Base-by-base conservation (phyloP, 2,888 invertebrate genomes). In the Electrophaes corylata region DNA sequence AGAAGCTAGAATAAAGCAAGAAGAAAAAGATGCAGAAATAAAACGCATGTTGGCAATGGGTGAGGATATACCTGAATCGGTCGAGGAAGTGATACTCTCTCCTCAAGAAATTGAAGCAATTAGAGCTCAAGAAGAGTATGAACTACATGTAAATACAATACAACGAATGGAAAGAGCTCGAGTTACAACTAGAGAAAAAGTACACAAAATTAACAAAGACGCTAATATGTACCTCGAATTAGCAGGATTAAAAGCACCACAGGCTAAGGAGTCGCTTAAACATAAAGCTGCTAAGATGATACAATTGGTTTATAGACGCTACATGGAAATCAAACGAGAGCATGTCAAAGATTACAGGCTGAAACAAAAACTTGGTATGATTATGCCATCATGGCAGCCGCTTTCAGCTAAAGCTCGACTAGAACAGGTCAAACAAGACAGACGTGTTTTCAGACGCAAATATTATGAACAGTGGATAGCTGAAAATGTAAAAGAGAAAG, bases 311-410 rank as follows among this genome's bases (percentile, higher is more conserved):
- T 86, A 92, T 83, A 82, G 92, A 66, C 87, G 86, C 10, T 92
- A 88, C 71, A 78, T 83, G 70, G 78, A 81, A 29, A 70, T 92
- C 0, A 86, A 92, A 70, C 73, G 84, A 39, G 66, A 85, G 33
- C 84, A 88, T 53, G 31, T 71, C 8, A 85, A 81, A 67, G 92
- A 93, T 39, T 67, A 73, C 8, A 78, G 83, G 62, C 66, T 93
- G 1, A 91, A 92, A 70, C 71, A 88, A 45, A 80, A 92, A 50
- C 83, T 95, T 49, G 93, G 92, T 41, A 94, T 94, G 94, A 82
- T 88, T n/a, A 84, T 93, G 52, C 85, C 93, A 0, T 87, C 92
- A 41, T 91, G 84, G 79, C 80, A 71, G 60, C 85, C 91, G 4
- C 84, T 80, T 2, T 87, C 91, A 19, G 85, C 89, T 20, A 87